Evolutionary conservation across 2,113 vertebrate genomes (phyloP).

Genomic region (Ariopsis seemanni): DNA sequence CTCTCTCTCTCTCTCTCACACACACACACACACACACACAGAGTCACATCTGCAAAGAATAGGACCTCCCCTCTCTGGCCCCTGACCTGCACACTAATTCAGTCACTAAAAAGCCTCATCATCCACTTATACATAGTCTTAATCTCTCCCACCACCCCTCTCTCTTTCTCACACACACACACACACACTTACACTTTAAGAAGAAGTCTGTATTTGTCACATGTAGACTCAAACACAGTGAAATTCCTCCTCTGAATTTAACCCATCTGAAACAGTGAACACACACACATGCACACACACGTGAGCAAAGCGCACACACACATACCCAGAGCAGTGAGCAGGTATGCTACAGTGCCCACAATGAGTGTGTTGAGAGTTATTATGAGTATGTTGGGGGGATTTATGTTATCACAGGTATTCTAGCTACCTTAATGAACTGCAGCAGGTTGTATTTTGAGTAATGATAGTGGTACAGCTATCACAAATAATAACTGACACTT

Average conservation of each 20-base stretch:
- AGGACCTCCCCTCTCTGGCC: slow-evolving; percentile 36
- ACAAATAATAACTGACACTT: background rate
- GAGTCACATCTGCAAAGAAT: slow-evolving; percentile 23
- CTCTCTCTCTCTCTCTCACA: slow-evolving; percentile 1
- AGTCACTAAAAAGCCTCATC: slow-evolving; percentile 12
- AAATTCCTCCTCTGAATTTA: too few relatives aligned
- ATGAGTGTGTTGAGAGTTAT: background rate
- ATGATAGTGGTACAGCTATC: background rate
- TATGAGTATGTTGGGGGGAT: background rate
- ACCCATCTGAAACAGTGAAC: too few relatives aligned
- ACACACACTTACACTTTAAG: background rate
- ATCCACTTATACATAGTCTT: slow-evolving; percentile 9
- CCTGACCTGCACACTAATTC: slow-evolving; percentile 43
- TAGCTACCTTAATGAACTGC: background rate
- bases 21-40: slow-evolving; percentile 11
- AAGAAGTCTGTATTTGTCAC: too few relatives aligned
- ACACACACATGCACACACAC: too few relatives aligned
- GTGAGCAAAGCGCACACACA: too few relatives aligned
- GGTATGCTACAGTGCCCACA: too few relatives aligned
- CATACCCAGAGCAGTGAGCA: too few relatives aligned
- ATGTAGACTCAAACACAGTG: too few relatives aligned
- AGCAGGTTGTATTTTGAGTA: background rate
- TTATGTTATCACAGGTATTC: background rate
- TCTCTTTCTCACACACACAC: background rate
- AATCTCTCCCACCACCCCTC: background rate